Base-by-base conservation (phyloP, 1,140 invertebrate species). In the Elymnias hypermnestra region DNA sequence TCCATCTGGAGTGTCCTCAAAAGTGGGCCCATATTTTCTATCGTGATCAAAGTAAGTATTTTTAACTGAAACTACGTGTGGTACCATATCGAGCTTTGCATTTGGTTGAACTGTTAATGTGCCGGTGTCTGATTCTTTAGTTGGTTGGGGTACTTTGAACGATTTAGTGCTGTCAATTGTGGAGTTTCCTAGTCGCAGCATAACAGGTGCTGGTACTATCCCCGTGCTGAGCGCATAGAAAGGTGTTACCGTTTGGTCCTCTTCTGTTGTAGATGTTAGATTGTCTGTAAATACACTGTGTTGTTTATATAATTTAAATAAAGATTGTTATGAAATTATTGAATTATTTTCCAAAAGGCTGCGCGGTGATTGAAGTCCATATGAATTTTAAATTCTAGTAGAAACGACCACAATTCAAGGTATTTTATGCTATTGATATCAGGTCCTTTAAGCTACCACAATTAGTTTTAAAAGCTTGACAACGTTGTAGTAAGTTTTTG, bases 21-120 rank as follows among this genome's bases (percentile, higher is more conserved):
- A 92, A 56, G 90, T 90, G 19, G 91, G 91, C 29, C 91, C 91
- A 85, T 91, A 91, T 63, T 89, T 88, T 15, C 83, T 69, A 40
- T 86, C 82, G 53, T 90, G 89, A 57, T 90, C 88, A 43, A 90
- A 89, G 57, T 89, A 88, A 28, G 73, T 73, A 38, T 85, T 71
- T 63, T 83, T 78, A 3, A 76, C 61, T 36, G 66, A 61, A 10
- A 83, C 63, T 9, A 83, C 76, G 41, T 83, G 73, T 3, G 79
- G 79, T 15, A 81, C 71, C 57, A 73, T 71, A n/a, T 72, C 62
- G 9, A 53, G 37, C 21, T 56, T 61, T 15, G 37, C 44, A 41
- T 56, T 50, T 8, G 43, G 43, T 40, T 43, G 19, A 38, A 36
- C n/a, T n/a, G 50, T 46, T 12, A 53, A 33, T 1, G 51, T 55